Evolutionary conservation across 2,113 vertebrate genomes (phyloP), one percentile per base, ranked within the genome.

Genomic region (Varanus komodoensis): DNA sequence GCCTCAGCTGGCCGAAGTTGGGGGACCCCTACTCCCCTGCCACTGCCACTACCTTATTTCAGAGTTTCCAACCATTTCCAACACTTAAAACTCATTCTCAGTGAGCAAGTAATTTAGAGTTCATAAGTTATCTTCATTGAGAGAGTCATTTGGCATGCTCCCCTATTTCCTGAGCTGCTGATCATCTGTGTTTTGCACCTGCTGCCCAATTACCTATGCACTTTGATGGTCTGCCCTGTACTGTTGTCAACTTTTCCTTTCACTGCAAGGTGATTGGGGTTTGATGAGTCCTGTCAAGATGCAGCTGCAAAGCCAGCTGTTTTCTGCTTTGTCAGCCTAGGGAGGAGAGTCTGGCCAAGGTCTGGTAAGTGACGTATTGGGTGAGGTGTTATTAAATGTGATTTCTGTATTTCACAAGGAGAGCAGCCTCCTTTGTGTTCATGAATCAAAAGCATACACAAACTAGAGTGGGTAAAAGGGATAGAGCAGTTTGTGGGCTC

Each of bases 291-390:
- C 48, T 85, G 89, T 85, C 74, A 69, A 54, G 74, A 78, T 79
- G 44, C 89, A 85, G 74, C 48, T 89, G 82, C 74, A 89, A 89
- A 61, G 69, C 73, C 89, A 85, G 89, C 34, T 89, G 82, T 68
- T 85, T 85, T 85, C 82, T 38, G 44, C 57, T 89, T 79, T 84
- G 74, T 78, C 73, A 48, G 12, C 84, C 73, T 14, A 38, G 84
- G 73, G 48, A 79, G 67, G 74, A 17, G 8, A 38, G n/a, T 87
- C 87, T 48, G 34, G 57, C 50, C 83, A 21, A 85, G 86, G 38
- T 82, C 15, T 32, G 38, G 86, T 86, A 93, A 91, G 25, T 50
- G 57, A 48, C 23, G 25, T 84, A 89, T 4, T 86, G 48, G 77
- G 6, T n/a, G 1, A 0, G 27, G 2, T 34, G 48, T 81, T 44